phyloP scores from a whole-genome alignment of 2,113 vertebrate genomes.

The Nesospiza acunhae region DNA sequence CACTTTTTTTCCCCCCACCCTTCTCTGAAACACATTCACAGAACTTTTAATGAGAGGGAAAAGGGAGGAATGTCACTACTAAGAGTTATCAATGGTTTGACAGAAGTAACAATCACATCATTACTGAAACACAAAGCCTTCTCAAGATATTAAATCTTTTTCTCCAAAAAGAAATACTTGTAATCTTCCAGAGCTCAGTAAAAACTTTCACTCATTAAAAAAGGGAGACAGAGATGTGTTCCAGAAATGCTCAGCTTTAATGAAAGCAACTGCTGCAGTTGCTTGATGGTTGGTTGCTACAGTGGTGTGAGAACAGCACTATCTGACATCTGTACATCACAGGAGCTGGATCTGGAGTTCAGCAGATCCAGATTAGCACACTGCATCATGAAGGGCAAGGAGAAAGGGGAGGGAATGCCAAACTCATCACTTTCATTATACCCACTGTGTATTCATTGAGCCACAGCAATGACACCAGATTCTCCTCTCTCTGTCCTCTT shows the following conservation, averaged over 20 bases:
- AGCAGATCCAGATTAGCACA: slow-evolving; percentile 50
- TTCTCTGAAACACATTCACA: slow-evolving; percentile 31
- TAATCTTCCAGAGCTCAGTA: neutral
- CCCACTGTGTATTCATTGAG: slow-evolving; percentile 77
- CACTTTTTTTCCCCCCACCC: neutral
- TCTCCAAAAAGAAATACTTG: neutral
- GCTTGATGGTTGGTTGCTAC: neutral
- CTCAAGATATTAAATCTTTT: neutral
- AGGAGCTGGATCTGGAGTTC: slow-evolving; percentile 37
- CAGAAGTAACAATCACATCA: slow-evolving; percentile 27
- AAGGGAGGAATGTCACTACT: slow-evolving; percentile 45
- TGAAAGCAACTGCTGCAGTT: slow-evolving; percentile 34
- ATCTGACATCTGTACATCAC: slow-evolving; percentile 21
- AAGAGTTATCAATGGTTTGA: neutral
- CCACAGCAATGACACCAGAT: slow-evolving; percentile 73
- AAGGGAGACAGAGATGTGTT: slow-evolving; percentile 46
- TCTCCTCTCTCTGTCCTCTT: slow-evolving; percentile 75
- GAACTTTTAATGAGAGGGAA: slow-evolving; percentile 53
- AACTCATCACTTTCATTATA: slow-evolving; percentile 62
- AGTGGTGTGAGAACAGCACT: neutral
- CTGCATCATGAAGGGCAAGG: slow-evolving; percentile 44
- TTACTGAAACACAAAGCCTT: slow-evolving; percentile 61
- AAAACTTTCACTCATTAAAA: slow-evolving; percentile 17
- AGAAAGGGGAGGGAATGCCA: slow-evolving; percentile 59
- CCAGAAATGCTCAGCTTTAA: slow-evolving; percentile 36